Conservation (phyloP, 2,888 invertebrate genomes). For the Nebria salina region DNA sequence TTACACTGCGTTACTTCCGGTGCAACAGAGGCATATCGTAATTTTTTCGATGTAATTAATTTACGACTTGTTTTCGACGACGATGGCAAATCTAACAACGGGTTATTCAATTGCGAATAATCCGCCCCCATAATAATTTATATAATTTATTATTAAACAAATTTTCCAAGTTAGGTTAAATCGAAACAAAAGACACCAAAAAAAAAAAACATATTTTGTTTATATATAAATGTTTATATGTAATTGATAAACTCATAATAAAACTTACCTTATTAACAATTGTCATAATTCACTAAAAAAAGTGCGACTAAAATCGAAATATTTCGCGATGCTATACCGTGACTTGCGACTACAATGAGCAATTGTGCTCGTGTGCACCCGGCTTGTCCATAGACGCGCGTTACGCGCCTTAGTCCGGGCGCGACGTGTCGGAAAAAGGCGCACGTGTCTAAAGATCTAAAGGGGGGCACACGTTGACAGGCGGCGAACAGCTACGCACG, state of each 20-base stretch:
- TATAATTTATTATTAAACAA: conserved; percentile 40
- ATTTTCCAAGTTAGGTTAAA: conserved; percentile 33
- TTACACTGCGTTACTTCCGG: conserved; percentile 9
- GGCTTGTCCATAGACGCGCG: not conserved
- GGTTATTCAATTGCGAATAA: conserved; percentile 29
- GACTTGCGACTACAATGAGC: not conserved
- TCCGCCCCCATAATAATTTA: conserved; percentile 36
- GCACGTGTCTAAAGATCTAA: too few species aligned
- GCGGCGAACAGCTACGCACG: too few species aligned
- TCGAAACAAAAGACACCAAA: conserved; percentile 30
- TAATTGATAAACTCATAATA: not conserved
- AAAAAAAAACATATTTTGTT: not conserved
- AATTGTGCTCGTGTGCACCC: not conserved
- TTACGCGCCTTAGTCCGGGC: too few species aligned
- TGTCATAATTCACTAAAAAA: conserved; percentile 27
- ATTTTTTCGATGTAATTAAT: not conserved
- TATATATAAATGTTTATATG: not conserved
- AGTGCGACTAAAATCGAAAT: too few species aligned
- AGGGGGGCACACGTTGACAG: not conserved
- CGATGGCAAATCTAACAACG: conserved; percentile 7
- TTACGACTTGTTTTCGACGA: conserved; percentile 3
- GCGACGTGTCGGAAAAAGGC: too few species aligned
- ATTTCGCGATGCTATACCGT: not conserved
- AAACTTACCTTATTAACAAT: conserved; percentile 37
- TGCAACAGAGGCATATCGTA: conserved; percentile 9